Base-by-base conservation (phyloP, 1,140 invertebrate species). In the Saccostrea glomerata region DNA sequence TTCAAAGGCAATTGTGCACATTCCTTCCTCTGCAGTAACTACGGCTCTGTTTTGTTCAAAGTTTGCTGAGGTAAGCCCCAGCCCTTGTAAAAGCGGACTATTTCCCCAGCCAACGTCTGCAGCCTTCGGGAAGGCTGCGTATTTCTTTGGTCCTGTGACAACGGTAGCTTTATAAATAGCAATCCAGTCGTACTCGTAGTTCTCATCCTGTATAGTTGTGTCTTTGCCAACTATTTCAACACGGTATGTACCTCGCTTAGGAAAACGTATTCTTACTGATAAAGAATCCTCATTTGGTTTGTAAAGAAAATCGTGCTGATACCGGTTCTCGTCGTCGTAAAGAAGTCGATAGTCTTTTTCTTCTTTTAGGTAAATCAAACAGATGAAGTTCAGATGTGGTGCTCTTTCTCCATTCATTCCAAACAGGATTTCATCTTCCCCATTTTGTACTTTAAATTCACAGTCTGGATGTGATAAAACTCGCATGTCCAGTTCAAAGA, bases 111-210 rank as follows among this genome's bases (percentile, higher is more conserved):
- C 93, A 2, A 89, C 89, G 0, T 88, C 89, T 0, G 91, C 92
- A 20, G 88, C 77, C 47, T 92, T 90, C 6, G 93, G 93, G 86
- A 91, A 92, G 15, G 91, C 91, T 12, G 85, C 85, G 54, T 92
- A 91, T 36, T 89, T 88, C 13, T 88, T 90, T n/a, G 91, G 90
- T 11, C 90, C 91, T 60, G 87, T 89, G 23, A 90, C 89, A 12
- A 92, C 91, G n/a, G 83, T 56, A 13, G 92, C 89, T 89, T 92
- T 93, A 84, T 93, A 93, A 30, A 93, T 90, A 4, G 90, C 91
- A n/a, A 93, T 88, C 93, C 93, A 93, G 85, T 93, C 93, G 87
- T 91, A 93, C 36, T 93, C 90, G 82, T 93, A 93, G n/a, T 86
- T 87, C 1, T 89, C 86, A 1, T 90, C 60, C 6, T 40, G 90